These are phyloP conservation scores for Luscinia luscinia DNA, from an alignment of 2,797 vertebrate genomes.

Conservation along the genomic window DNA sequence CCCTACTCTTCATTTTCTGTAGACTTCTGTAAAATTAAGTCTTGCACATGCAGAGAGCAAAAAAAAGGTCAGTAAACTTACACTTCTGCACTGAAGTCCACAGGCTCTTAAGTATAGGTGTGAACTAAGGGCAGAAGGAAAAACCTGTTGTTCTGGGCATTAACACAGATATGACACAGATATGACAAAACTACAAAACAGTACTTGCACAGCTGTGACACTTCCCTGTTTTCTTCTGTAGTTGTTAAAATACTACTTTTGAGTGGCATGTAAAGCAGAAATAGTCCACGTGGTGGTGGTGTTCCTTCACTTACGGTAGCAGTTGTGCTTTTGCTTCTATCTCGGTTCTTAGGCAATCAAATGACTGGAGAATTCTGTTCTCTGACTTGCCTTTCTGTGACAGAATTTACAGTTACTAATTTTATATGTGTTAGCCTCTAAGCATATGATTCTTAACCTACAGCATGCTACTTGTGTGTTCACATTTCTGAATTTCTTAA, in stretches of 20 bases:
- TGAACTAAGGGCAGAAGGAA: not conserved
- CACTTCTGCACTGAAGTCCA: not conserved
- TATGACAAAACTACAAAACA: not conserved
- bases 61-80: not conserved
- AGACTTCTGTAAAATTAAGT: not conserved
- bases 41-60: not conserved
- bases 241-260: not conserved
- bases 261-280: not conserved
- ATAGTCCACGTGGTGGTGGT: slow-evolving; percentile 47
- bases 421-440: not conserved
- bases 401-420: not conserved
- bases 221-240: fast-evolving
- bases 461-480: not conserved
- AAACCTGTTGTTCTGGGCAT: not conserved
- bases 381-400: not conserved
- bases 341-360: fast-evolving
- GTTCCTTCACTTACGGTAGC: not conserved
- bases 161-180: not conserved
- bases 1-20: not conserved
- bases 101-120: not conserved
- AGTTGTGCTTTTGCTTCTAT: not conserved
- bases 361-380: not conserved
- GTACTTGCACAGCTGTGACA: not conserved
- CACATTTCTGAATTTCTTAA: not conserved
- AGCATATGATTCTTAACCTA: not conserved